phyloP scores from a whole-genome alignment of 1,140 invertebrate genomes.

The Drosophila arawakana region DNA sequence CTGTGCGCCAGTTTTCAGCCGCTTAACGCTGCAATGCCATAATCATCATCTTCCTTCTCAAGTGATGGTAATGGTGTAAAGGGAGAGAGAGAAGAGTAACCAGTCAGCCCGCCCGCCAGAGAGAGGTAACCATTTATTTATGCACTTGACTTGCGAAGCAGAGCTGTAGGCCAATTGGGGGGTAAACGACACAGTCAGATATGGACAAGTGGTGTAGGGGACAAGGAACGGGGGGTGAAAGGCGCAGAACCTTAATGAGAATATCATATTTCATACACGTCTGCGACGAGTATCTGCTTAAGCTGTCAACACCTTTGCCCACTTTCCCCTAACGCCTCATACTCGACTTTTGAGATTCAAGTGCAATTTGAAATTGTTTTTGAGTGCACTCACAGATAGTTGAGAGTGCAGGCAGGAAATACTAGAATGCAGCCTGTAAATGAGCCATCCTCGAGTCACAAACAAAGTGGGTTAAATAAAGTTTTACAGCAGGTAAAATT shows the following conservation, averaged over 20 bases:
- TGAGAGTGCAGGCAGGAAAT: constrained; percentile 7
- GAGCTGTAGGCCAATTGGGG: constrained; percentile 16
- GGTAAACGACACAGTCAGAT: constrained; percentile 2
- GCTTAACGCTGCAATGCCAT: constrained; percentile 62
- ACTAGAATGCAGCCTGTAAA: constrained; percentile 4
- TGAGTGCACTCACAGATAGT: constrained; percentile 44
- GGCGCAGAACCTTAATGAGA: constrained; percentile 61
- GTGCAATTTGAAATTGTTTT: constrained; percentile 62
- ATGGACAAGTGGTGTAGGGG: neutral
- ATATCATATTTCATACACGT: constrained; percentile 76
- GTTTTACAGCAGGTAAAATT: constrained; percentile 12
- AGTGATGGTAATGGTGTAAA: constrained; percentile 18
- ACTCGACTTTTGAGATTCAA: constrained; percentile 32
- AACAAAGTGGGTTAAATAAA: constrained; percentile 11
- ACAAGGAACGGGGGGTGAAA: neutral
- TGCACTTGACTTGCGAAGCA: constrained; percentile 70
- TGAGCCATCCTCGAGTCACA: neutral
- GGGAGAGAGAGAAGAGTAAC: constrained; percentile 13
- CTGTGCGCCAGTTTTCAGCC: constrained; percentile 64
- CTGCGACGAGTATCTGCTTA: constrained; percentile 43
- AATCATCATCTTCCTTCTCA: constrained; percentile 62
- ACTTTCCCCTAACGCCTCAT: neutral
- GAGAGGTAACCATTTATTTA: constrained; percentile 64
- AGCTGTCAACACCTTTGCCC: constrained; percentile 54
- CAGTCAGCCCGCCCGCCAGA: neutral